Base-by-base conservation (phyloP, 2,888 invertebrate genomes). In the Papilio elwesi region DNA sequence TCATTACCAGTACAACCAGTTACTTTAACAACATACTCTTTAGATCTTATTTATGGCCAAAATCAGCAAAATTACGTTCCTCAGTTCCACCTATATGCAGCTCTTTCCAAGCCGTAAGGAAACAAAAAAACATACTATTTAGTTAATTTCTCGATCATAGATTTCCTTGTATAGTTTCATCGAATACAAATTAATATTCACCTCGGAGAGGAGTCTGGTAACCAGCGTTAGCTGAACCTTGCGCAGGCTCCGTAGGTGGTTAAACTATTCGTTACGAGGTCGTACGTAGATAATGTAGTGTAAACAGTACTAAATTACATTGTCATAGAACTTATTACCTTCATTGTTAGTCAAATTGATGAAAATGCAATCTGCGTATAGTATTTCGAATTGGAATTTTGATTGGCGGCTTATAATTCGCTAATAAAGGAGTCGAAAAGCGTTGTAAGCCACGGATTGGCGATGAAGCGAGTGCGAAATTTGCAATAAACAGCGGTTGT, bases 401-500 rank as follows among this genome's bases (percentile, higher is more conserved):
- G 67, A 74, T 71, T 74, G 68, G 68, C 72, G 70, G 69, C 55
- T 53, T 51, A 74, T 73, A 76, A 75, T 74, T 69, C 59, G 38
- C 48, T 52, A 70, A 71, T 74, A 73, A 74, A 74, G 70, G 73
- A 70, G 75, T 75, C 57, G 70, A 75, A 67, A 57, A 71, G 74
- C 66, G 64, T 75, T 64, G 74, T 74, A 73, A 87, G 86, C 84
- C 82, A 82, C 82, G 80, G 82, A 82, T 80, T 75, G 81, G 84
- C 83, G 85, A 88, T 87, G 85, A 87, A 87, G 83, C 84, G 82
- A 85, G 83, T 86, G 83, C 84, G 82, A 85, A 84, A 74, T 63
- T 84, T 83, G 85, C 87, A 87, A 90, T 91, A 91, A 91, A 90
- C 88, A 85, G 83, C 80, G 86, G 87, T 90, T 11, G 43, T 88